These are phyloP conservation scores for Pithys albifrons DNA, from an alignment of 2,113 vertebrate genomes.

Conservation along the genomic window DNA sequence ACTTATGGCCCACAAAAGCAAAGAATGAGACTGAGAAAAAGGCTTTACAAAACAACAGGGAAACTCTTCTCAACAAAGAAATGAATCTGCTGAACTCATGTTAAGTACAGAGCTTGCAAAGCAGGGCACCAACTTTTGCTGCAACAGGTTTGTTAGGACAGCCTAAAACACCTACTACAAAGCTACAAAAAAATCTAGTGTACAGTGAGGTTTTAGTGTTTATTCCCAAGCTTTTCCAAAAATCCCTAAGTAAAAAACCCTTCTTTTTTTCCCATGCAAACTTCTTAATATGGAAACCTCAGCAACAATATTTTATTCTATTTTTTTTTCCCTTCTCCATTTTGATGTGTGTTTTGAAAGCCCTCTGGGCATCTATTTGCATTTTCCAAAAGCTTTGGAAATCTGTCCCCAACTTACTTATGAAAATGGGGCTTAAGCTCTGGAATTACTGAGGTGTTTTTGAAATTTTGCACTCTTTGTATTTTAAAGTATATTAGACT, in stretches of 20 bases:
- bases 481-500: background rate
- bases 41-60: background rate
- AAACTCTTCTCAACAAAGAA: background rate
- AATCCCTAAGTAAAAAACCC: background rate
- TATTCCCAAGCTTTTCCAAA: background rate
- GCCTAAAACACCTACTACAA: background rate
- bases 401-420: constrained; percentile 29
- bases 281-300: constrained; percentile 23
- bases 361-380: constrained; percentile 33
- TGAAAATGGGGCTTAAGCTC: constrained; percentile 11
- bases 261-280: background rate
- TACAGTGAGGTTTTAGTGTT: background rate
- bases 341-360: constrained; percentile 39
- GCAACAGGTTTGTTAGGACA: background rate
- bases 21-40: background rate
- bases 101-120: background rate
- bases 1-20: background rate
- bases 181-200: background rate
- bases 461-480: background rate
- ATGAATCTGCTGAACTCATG: background rate
- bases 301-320: background rate
- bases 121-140: background rate
- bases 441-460: background rate
- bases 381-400: constrained; percentile 42
- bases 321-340: background rate